Evolutionary conservation across 2,888 invertebrate species (phyloP).

Genomic region (Crossocerus cetratus): DNA sequence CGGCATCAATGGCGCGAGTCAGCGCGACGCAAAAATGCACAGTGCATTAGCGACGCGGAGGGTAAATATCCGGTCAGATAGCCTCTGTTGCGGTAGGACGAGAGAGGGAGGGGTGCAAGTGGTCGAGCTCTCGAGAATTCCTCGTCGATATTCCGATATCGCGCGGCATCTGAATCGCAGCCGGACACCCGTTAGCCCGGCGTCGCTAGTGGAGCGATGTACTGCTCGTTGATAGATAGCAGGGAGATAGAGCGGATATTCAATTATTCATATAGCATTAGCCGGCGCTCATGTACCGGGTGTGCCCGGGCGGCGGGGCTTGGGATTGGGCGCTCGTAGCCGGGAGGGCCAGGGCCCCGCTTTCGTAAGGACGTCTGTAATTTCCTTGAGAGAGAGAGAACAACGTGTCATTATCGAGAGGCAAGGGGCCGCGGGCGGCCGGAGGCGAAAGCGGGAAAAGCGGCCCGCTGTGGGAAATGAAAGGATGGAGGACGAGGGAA

Average conservation of each 20-base stretch:
- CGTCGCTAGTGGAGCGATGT: slow-evolving; percentile 42
- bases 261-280: slow-evolving; percentile 66
- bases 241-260: slow-evolving; percentile 60
- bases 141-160: not conserved
- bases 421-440: not conserved
- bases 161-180: slow-evolving; percentile 18
- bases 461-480: slow-evolving; percentile 7
- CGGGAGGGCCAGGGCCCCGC: not conserved
- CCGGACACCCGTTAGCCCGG: slow-evolving; percentile 51
- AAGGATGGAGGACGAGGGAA: slow-evolving; percentile 12
- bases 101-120: not conserved
- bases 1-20: too few relatives aligned
- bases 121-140: not conserved
- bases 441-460: not conserved
- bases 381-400: slow-evolving; percentile 44
- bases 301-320: slow-evolving; percentile 40
- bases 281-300: slow-evolving; percentile 55
- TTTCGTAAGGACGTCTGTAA: slow-evolving; percentile 44
- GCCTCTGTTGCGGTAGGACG: too few relatives aligned
- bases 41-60: not conserved
- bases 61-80: slow-evolving; percentile 13
- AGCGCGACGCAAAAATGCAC: too few relatives aligned
- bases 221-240: slow-evolving; percentile 50
- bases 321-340: slow-evolving; percentile 5
- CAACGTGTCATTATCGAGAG: slow-evolving; percentile 46